Evolutionary conservation across 2,888 invertebrate genomes (phyloP), one percentile per base, ranked within the genome.

Genomic region (Didymodactylos carnosus): DNA sequence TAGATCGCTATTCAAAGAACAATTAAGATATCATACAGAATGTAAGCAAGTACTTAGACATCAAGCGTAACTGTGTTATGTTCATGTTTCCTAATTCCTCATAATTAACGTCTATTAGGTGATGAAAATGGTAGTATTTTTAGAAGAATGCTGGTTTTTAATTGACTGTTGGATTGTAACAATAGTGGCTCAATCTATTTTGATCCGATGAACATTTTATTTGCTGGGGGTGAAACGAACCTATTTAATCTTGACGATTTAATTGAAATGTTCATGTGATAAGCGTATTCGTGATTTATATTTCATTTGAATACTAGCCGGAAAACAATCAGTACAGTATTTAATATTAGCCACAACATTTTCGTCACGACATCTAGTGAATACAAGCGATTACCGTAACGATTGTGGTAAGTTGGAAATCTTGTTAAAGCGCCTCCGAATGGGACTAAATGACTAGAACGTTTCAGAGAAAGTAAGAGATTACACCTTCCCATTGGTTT

Each of bases 161-260:
- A 19, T 62, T 8, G 35, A 62, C 8, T 35, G 53, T 62, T 16
- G 7, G 53, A 19, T 19, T 13, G n/a, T 16, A 5, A 8, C n/a
- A 19, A 25, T 62, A 19, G 4, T 49, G 23, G 8, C 23, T 49
- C 7, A 11, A 16, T 8, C 3, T 41, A 41, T 16, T 3, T 7
- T n/a, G n/a, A n/a, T n/a, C n/a, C n/a, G n/a, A n/a, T 76, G 11
- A 51, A 71, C 5, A 72, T 69, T 43, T 53, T 77, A 71, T 76
- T 85, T 86, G 69, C 80, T 94, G 93, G 90, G 81, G 94, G 94
- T 19, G 79, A 86, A 76, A 86, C 82, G 77, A 93, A 94, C 39
- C 93, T 94, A 0, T 93, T 88, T 84, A 93, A 94, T 79, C 87
- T 94, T 69, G 89, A 91, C 80, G 91, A 94, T 77, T 83, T 94